These are phyloP conservation scores for Calosoma granatense DNA, from an alignment of 1,140 invertebrate genomes.

Conservation along the genomic window DNA sequence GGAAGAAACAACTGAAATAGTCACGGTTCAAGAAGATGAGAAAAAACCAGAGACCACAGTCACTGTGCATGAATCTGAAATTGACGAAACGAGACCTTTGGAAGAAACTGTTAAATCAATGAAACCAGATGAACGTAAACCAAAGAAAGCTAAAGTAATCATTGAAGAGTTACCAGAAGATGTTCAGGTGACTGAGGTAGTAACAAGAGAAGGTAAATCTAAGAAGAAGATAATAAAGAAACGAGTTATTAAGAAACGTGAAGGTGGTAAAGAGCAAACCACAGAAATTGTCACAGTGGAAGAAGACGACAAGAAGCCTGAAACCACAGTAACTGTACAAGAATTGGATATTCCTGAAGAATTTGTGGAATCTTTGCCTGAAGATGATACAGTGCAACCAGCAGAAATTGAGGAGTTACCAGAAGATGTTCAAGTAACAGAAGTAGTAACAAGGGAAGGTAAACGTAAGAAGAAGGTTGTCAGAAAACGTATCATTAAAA, in stretches of 20 bases:
- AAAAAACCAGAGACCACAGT: constrained; percentile 25
- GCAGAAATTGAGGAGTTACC: constrained; percentile 25
- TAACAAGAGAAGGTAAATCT: constrained; percentile 20
- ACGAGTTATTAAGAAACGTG: constrained; percentile 29
- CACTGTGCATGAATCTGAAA: constrained; percentile 13
- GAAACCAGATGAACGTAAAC: constrained; percentile 20
- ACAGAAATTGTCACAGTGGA: constrained; percentile 35
- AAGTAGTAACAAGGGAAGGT: constrained; percentile 24
- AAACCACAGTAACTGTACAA: constrained; percentile 28
- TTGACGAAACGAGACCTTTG: constrained; percentile 1
- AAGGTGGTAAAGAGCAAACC: constrained; percentile 28
- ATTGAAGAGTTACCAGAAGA: constrained; percentile 19
- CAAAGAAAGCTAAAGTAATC: constrained; percentile 18
- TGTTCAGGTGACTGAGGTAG: constrained; percentile 20
- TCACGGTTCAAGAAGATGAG: constrained; percentile 25
- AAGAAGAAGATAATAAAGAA: constrained; percentile 31
- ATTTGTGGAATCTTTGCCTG: constrained; percentile 25
- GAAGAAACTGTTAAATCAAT: constrained; percentile 12
- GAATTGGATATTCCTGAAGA: constrained; percentile 15
- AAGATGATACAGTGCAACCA: constrained; percentile 12
- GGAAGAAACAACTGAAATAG: constrained; percentile 23
- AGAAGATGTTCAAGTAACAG: constrained; percentile 22
- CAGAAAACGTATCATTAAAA: constrained; percentile 27
- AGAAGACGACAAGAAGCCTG: constrained; percentile 32
- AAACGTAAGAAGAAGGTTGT: constrained; percentile 24